Conservation (phyloP, 2,888 invertebrate species). For the Drosophila cracens region DNA sequence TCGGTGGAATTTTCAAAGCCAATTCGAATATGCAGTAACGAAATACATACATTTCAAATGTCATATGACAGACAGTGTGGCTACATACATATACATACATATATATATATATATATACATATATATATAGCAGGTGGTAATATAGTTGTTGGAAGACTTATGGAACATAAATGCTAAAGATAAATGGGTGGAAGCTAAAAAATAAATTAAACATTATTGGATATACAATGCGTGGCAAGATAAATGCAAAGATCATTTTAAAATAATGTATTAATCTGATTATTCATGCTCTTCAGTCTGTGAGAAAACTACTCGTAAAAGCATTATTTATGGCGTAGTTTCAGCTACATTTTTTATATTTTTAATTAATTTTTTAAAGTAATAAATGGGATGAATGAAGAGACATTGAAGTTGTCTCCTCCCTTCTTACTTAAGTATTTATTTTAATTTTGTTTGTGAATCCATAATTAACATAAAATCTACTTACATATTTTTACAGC, state of each 20-base stretch:
- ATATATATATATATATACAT: neutral
- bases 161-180: neutral
- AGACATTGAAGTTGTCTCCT: no score
- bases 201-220: neutral
- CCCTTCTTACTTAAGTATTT: no score
- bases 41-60: slow-evolving; percentile 19
- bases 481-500: slow-evolving; percentile 32
- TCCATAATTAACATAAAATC: slow-evolving; percentile 8
- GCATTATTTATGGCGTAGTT: neutral
- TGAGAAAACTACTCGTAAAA: neutral
- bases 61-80: slow-evolving; percentile 16
- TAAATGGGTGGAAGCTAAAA: neutral
- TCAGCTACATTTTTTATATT: neutral
- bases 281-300: neutral
- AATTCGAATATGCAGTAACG: slow-evolving; percentile 53
- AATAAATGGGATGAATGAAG: neutral
- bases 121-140: slow-evolving; percentile 8
- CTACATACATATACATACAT: neutral
- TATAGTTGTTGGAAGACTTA: neutral
- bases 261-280: neutral
- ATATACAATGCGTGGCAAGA: neutral
- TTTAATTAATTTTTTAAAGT: neutral
- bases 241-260: neutral
- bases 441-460: neutral
- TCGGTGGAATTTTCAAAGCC: slow-evolving; percentile 70